phyloP scores from a whole-genome alignment of 64 coral and sea anemone genomes.

The Actinia equina region DNA sequence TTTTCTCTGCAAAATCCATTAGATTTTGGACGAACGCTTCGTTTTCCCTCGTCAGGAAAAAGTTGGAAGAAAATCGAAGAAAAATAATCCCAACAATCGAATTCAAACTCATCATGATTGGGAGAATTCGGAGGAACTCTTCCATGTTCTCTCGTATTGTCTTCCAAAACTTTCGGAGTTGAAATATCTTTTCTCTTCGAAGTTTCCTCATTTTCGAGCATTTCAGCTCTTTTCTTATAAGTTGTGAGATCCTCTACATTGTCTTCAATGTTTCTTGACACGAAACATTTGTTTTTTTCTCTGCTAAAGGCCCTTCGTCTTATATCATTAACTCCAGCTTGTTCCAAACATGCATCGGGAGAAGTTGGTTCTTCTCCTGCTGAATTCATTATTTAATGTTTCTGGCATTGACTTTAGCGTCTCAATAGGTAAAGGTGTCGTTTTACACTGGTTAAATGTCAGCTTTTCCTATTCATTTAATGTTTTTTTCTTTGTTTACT shows the following conservation, averaged over 20 bases:
- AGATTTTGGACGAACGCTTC: neutral
- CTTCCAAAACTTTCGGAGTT: neutral
- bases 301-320: neutral
- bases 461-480: neutral
- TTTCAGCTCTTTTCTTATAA: constrained; percentile 12
- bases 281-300: neutral
- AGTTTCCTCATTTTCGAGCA: neutral
- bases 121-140: constrained; percentile 17
- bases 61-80: constrained; percentile 5
- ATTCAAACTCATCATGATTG: neutral
- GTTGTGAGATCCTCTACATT: neutral
- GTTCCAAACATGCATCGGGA: neutral
- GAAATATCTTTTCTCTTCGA: neutral
- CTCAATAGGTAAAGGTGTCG: neutral
- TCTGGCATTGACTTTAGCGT: neutral
- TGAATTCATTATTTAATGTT: neutral
- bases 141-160: neutral
- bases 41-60: neutral
- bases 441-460: constrained; percentile 5
- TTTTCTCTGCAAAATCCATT: too few relatives aligned
- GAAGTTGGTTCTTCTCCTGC: neutral
- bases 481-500: neutral
- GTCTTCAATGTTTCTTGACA: constrained; percentile 4
- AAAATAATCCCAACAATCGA: constrained; percentile 18
- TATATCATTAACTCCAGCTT: neutral